Evolutionary conservation across 2,888 invertebrate genomes (phyloP), one percentile per base, ranked within the genome.

Genomic region (Eristalinus sepulchralis): DNA sequence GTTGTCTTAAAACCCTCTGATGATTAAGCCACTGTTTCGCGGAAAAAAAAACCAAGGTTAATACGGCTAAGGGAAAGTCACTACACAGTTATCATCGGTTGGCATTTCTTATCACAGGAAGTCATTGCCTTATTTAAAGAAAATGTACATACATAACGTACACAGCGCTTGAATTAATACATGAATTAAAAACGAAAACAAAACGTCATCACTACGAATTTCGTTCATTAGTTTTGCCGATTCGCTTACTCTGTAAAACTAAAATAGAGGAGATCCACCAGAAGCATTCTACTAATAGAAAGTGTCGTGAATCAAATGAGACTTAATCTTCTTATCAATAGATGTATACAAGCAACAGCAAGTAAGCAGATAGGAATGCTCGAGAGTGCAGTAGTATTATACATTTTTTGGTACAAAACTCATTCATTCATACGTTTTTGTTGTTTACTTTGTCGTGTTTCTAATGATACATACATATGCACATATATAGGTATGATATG

Each of bases 61-160:
- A 47, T 17, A 17, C 20, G 59, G 13, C 24, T 60, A 17, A 60
- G 6, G 31, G n/a, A 31, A 60, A 60, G 60, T 60, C 13, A 31
- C 27, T 59, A 59, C 27, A 27, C 24, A 27, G 36, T 68, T 71
- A 78, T 71, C 70, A 78, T 22, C 6, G 11, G 17, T 17, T 62
- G 22, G 31, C 33, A 27, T 4, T 53, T 47, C 81, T 81, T 85
- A 77, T 81, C 85, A 47, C 77, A 81, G 67, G 55, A 85, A 84
- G 67, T 80, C 62, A 75, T 33, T 75, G 68, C 33, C 55, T 75
- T 67, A 33, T 39, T 68, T 55, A 20, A 13, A 67, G n/a, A 57
- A 20, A 57, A 71, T 39, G 59, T 17, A 20, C 20, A 55, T 31
- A 6, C 33, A 31, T n/a, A 39, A 34, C 39, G 24, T n/a, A 27